Conservation (phyloP, 2,888 invertebrate genomes). For the Yponomeuta cagnagella region DNA sequence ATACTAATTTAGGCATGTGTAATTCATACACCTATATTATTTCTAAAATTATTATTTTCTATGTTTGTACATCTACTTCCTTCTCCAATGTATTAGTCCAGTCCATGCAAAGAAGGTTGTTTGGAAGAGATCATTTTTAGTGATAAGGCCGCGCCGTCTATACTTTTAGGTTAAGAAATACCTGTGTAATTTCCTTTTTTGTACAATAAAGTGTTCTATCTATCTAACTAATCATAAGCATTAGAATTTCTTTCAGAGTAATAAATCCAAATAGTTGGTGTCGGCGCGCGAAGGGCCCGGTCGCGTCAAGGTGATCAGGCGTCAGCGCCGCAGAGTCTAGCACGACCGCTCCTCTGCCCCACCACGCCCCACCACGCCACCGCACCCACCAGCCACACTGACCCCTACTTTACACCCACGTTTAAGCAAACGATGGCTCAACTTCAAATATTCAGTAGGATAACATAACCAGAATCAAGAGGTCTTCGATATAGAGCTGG, state of each 20-base stretch:
- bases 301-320: constrained; percentile 61
- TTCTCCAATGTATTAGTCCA: too few relatives aligned
- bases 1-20: too few relatives aligned
- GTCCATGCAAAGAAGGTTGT: too few relatives aligned
- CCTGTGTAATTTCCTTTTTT: too few relatives aligned
- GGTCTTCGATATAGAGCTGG: neutral
- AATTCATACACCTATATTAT: too few relatives aligned
- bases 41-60: too few relatives aligned
- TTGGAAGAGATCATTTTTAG: too few relatives aligned
- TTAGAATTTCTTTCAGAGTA: neutral
- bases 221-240: neutral
- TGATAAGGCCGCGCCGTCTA: too few relatives aligned
- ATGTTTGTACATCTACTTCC: too few relatives aligned
- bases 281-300: constrained; percentile 15
- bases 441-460: neutral
- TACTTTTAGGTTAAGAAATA: too few relatives aligned
- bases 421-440: neutral
- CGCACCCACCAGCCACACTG: constrained; percentile 3
- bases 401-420: neutral
- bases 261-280: neutral
- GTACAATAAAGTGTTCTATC: too few relatives aligned
- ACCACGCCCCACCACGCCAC: constrained; percentile 22
- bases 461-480: neutral
- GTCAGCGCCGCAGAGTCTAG: constrained; percentile 60
- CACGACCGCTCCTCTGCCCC: constrained; percentile 29